These are phyloP conservation scores for Periophthalmus magnuspinnatus DNA, from an alignment of 2,797 vertebrate species.

Conservation along the genomic window DNA sequence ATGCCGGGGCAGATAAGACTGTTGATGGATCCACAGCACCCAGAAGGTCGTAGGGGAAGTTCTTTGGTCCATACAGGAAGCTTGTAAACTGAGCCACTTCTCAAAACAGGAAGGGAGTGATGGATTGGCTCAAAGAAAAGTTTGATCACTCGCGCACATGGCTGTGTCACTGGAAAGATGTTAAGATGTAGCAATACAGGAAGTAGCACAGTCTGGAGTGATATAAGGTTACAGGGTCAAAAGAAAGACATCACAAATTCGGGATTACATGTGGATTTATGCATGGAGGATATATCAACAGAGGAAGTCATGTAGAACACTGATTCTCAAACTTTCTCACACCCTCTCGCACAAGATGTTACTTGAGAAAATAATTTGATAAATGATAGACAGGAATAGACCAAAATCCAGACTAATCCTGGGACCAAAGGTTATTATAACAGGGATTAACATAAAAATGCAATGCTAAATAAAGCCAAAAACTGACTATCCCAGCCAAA, in stretches of 20 bases:
- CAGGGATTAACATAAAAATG: neutral
- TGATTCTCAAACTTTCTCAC: neutral
- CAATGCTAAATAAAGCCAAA: neutral
- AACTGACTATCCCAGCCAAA: neutral
- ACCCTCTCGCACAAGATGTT: neutral
- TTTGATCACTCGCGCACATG: slow-evolving; percentile 42
- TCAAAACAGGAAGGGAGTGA: slow-evolving; percentile 71
- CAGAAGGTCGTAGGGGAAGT: slow-evolving; percentile 55
- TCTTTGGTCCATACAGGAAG: slow-evolving; percentile 63
- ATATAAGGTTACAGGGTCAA: slow-evolving; percentile 1
- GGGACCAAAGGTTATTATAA: neutral
- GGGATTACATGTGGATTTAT: neutral
- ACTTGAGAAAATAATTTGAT: neutral
- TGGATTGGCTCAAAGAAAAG: slow-evolving; percentile 55
- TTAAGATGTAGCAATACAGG: slow-evolving; percentile 38
- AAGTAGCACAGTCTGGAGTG: slow-evolving; percentile 15
- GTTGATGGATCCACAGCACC: slow-evolving; percentile 50
- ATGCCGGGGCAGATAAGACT: slow-evolving; percentile 60
- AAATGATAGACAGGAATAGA: neutral
- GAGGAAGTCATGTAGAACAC: neutral
- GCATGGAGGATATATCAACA: neutral
- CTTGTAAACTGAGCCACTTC: slow-evolving; percentile 55
- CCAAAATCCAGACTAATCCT: neutral
- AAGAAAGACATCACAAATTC: slow-evolving; percentile 2
- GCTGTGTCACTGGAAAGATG: slow-evolving; percentile 42